Conservation (phyloP, 2,113 vertebrate genomes). For the Bucco capensis region DNA sequence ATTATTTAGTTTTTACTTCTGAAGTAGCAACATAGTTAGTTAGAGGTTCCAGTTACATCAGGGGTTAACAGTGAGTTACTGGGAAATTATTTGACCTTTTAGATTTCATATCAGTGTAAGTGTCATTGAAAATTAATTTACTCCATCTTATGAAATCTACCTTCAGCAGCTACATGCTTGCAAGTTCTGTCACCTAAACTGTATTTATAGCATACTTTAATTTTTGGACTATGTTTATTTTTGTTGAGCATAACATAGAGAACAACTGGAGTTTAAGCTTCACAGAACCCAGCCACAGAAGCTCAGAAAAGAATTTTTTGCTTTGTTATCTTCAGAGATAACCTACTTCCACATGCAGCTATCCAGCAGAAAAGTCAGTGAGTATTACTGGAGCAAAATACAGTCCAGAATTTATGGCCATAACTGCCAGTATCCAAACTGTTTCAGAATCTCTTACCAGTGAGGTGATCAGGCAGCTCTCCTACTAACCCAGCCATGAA, state of each 20-base stretch:
- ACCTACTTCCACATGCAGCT: neutral
- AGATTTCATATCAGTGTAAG: neutral
- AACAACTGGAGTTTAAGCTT: neutral
- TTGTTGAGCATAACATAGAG: neutral
- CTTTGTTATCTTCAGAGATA: neutral
- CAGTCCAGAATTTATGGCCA: neutral
- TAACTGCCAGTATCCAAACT: neutral
- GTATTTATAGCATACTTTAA: neutral
- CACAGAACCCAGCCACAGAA: neutral
- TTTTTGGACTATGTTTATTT: neutral
- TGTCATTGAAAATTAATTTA: neutral
- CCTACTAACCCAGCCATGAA: neutral
- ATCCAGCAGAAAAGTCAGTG: neutral
- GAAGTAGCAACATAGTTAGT: neutral
- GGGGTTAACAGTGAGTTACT: neutral
- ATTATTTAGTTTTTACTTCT: neutral
- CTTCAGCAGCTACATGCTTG: neutral
- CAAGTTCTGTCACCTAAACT: neutral
- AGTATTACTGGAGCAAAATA: neutral
- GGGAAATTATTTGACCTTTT: neutral
- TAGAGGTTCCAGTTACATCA: neutral
- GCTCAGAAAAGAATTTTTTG: neutral
- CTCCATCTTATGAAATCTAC: neutral
- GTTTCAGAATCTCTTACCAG: neutral
- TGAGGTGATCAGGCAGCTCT: neutral